Conservation (phyloP, 2,113 vertebrate species). For the Gadus macrocephalus region DNA sequence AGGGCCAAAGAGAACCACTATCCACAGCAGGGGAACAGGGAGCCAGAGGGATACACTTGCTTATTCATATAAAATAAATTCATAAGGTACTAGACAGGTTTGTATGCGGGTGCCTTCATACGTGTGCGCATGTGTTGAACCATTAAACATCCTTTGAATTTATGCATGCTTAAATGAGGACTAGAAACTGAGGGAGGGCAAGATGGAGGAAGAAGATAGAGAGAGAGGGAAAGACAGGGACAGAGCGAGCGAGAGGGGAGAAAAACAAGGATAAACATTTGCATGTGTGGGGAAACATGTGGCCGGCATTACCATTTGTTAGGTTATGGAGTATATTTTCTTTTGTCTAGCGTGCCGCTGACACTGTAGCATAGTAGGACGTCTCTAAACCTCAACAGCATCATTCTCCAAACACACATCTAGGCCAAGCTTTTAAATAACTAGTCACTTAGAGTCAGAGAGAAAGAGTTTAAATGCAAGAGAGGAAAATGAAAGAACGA, state of each 20-base stretch:
- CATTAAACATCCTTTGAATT: neutral
- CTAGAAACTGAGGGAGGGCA: conserved; percentile 8
- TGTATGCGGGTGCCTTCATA: neutral
- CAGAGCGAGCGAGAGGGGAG: conserved; percentile 22
- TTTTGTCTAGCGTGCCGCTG: conserved; percentile 18
- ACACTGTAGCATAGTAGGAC: neutral
- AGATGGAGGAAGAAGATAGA: conserved; percentile 19
- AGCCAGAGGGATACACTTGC: conserved; percentile 4
- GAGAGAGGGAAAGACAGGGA: neutral
- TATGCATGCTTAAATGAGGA: neutral
- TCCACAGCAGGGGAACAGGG: conserved; percentile 12
- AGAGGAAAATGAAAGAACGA: neutral
- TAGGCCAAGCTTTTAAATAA: neutral
- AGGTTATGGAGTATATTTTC: conserved; percentile 34
- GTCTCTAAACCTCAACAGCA: neutral
- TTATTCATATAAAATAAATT: neutral
- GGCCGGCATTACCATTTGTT: conserved; percentile 51
- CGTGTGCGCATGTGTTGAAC: neutral
- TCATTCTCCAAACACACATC: neutral
- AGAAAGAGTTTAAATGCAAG: neutral
- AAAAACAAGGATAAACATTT: conserved; percentile 45
- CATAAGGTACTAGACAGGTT: no score
- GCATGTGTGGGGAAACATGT: conserved; percentile 61
- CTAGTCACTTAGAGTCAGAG: neutral
- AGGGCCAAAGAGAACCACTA: conserved; percentile 15